These are phyloP conservation scores for Phaetusa simplex DNA, from an alignment of 2,113 vertebrate species.

Conservation along the genomic window DNA sequence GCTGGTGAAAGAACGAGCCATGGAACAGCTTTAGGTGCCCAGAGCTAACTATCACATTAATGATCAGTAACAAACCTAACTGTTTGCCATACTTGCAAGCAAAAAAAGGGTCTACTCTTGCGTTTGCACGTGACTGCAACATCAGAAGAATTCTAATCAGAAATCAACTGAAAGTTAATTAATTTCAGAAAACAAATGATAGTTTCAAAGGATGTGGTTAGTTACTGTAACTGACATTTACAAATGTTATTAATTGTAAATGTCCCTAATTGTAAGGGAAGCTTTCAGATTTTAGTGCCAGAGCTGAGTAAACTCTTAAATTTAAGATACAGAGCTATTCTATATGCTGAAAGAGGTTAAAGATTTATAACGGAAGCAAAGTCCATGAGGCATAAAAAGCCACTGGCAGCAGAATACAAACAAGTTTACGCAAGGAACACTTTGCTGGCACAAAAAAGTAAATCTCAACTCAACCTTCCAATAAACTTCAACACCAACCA, in stretches of 20 bases:
- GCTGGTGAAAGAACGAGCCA: not conserved
- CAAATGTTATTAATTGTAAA: not conserved
- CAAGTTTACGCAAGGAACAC: not conserved
- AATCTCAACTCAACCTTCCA: not conserved
- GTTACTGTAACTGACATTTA: not conserved
- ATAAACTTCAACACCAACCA: not conserved
- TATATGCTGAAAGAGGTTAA: not conserved
- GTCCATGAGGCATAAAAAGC: not conserved
- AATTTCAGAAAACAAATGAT: not conserved
- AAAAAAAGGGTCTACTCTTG: not conserved
- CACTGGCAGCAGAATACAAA: not conserved
- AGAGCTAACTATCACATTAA: not conserved
- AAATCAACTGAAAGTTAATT: not conserved
- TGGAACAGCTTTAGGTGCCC: not conserved
- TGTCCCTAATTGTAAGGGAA: not conserved
- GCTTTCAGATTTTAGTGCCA: not conserved
- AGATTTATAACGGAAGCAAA: not conserved
- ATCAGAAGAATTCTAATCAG: not conserved
- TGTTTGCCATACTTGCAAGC: not conserved
- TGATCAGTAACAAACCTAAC: not conserved
- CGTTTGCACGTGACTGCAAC: rapidly evolving
- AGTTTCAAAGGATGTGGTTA: not conserved
- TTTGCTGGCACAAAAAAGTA: not conserved
- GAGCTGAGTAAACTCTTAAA: not conserved
- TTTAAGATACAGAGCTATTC: not conserved